phyloP scores from a whole-genome alignment of 2,888 invertebrate species.

The Mantis religiosa region DNA sequence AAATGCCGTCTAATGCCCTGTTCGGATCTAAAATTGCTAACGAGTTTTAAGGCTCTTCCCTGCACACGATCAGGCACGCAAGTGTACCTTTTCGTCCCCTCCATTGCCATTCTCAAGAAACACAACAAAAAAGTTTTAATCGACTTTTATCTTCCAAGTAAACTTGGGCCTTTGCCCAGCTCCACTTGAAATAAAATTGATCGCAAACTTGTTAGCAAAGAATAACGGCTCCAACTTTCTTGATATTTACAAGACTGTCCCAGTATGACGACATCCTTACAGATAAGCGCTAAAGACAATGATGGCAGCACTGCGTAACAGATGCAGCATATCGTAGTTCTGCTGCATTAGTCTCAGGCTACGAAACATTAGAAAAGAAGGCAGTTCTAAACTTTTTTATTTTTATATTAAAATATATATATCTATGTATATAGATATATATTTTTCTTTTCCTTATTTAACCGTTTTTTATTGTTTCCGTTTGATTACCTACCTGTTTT shows the following conservation, averaged over 20 bases:
- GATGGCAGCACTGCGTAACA: background rate
- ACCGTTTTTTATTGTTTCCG: no score
- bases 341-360: no score
- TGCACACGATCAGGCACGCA: background rate
- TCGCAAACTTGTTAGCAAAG: constrained; percentile 3
- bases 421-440: no score
- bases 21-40: background rate
- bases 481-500: no score
- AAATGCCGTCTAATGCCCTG: background rate
- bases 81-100: background rate
- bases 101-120: background rate
- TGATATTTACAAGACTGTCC: constrained; percentile 12
- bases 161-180: background rate
- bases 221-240: background rate
- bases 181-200: constrained; percentile 13
- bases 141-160: constrained; percentile 20
- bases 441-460: no score
- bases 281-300: background rate
- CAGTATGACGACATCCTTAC: background rate
- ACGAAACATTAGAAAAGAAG: no score
- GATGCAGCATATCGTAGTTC: no score
- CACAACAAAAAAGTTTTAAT: constrained; percentile 15
- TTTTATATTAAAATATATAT: no score
- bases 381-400: no score
- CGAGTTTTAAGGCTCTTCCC: background rate